Evolutionary conservation across 2,113 vertebrate genomes (phyloP).

Genomic region (Chionis minor): DNA sequence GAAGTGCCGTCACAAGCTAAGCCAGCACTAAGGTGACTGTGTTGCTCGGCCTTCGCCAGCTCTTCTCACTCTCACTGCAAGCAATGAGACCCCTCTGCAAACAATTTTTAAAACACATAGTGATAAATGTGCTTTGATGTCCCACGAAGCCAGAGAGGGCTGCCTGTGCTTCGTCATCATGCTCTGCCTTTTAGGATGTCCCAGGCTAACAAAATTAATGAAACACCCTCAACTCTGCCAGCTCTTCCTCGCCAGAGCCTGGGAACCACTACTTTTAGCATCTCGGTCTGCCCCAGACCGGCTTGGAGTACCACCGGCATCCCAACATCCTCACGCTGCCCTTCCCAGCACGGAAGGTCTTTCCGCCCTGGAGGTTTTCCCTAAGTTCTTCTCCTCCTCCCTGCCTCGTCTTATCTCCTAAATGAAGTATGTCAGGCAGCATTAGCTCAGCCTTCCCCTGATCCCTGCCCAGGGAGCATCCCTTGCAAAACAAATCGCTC

Average conservation of each 20-base stretch:
- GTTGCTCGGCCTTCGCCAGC: not conserved
- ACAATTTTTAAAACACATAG: not conserved
- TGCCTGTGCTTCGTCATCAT: not conserved
- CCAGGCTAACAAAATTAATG: not conserved
- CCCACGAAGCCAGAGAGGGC: not conserved
- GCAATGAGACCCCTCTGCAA: not conserved
- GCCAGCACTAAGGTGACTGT: not conserved
- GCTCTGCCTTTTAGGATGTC: not conserved
- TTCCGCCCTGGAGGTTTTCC: not conserved
- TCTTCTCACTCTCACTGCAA: not conserved
- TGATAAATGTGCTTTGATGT: not conserved
- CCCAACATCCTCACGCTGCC: accelerated
- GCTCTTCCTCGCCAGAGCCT: not conserved
- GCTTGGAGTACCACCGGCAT: not conserved
- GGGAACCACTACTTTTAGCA: not conserved
- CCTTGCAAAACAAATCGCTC: not conserved
- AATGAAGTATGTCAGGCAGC: not conserved
- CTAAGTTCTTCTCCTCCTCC: not conserved
- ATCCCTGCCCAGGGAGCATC: not conserved
- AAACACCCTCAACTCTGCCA: not conserved
- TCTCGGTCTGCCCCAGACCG: accelerated
- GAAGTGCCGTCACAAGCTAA: accelerated
- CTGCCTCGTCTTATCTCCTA: not conserved
- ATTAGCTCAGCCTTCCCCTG: not conserved
- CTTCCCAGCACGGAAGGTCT: not conserved